These are phyloP conservation scores for Pyrgus malvae DNA, from an alignment of 2,888 invertebrate species.

Conservation along the genomic window DNA sequence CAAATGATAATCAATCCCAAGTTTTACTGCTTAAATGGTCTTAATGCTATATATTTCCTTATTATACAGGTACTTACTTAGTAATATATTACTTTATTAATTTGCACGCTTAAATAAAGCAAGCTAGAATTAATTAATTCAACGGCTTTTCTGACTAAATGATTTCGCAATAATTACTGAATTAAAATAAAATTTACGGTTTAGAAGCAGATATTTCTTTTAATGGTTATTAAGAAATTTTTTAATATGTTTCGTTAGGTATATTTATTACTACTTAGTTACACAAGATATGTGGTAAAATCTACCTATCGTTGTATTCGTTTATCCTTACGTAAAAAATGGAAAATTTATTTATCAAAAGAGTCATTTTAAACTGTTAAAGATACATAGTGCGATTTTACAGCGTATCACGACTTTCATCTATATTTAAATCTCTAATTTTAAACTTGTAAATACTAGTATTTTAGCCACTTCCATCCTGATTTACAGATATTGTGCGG, in stretches of 20 bases:
- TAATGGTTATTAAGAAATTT: slow-evolving; percentile 24
- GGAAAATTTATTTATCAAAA: neutral
- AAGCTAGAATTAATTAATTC: too few relatives aligned
- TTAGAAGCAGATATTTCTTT: slow-evolving; percentile 11
- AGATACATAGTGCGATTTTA: neutral
- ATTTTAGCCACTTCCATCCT: too few relatives aligned
- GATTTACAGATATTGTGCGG: neutral
- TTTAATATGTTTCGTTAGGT: slow-evolving; percentile 15
- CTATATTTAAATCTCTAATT: too few relatives aligned
- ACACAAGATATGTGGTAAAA: slow-evolving; percentile 29
- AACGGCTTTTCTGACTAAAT: neutral
- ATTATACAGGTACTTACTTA: too few relatives aligned
- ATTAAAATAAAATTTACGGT: slow-evolving; percentile 22
- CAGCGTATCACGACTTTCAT: neutral
- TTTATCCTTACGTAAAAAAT: slow-evolving; percentile 20
- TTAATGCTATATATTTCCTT: too few relatives aligned
- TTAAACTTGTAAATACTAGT: too few relatives aligned
- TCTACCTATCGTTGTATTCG: slow-evolving; percentile 13
- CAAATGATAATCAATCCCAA: too few relatives aligned
- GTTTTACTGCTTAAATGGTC: too few relatives aligned
- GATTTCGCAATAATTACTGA: slow-evolving; percentile 6
- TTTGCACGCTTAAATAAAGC: too few relatives aligned
- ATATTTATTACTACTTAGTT: slow-evolving; percentile 19
- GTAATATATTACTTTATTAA: too few relatives aligned
- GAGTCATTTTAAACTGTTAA: neutral